Base-by-base conservation (phyloP, 1,140 invertebrate species). In the Bombus huntii region DNA sequence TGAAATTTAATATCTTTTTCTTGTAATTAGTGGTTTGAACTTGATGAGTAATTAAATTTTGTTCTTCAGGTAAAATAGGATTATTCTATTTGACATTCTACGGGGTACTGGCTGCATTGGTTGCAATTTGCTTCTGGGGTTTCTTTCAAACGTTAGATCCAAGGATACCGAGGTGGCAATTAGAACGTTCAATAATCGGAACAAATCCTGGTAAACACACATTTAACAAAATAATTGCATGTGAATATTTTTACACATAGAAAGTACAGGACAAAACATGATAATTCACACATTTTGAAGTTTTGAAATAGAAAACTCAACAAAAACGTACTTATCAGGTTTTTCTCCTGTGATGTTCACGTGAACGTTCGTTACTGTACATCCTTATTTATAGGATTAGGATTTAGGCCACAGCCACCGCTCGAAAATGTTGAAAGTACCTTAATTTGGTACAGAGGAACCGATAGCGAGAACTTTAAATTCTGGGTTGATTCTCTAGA, bases 1-100 rank as follows among this genome's bases (percentile, higher is more conserved):
- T 22, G 47, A 22, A 22, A 53, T 53, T 8, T 53, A 18, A 53
- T 53, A 22, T 0, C 5, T 53, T 53, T 22, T 8, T 53, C 47
- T 53, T 53, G 47, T 53, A 53, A 22, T 53, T 6, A 53, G 0
- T 53, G 47, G 18, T 22, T 53, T 8, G 18, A 53, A n/a, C 10
- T n/a, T 62, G 28, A 62, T n/a, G 6, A 12, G 2, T 71, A 39
- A 39, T 39, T 28, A 28, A 39, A 71, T 39, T 71, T 62, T n/a
- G 4, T 71, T 68, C 34, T 68, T 1, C 96, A 98, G 98, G 97
- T 75, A 98, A 98, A 96, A 98, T 99, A 94, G 97, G 97, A 57
- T 94, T 98, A 31, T 99, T 99, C 96, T 99, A 99, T 95, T 95
- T 98, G 88, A 97, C 98, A 92, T 99, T 99, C 95, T 99, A 99